Base-by-base conservation (phyloP, 2,888 invertebrate genomes). In the Stenotaenia linearis region DNA sequence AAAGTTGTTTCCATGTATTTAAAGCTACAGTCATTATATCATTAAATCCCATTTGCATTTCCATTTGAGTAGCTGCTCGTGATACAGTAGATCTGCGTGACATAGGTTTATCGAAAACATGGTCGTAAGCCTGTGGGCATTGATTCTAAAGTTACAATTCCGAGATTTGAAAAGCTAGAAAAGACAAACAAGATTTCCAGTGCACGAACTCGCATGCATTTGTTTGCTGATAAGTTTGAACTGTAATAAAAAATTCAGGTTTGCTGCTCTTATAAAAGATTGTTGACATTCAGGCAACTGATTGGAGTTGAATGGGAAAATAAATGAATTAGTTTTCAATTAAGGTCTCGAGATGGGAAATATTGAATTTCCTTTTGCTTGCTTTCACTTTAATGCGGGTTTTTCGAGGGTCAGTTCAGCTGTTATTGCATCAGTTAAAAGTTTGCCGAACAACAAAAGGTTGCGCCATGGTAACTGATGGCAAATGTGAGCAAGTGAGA, bases 371-470 rank as follows among this genome's bases (percentile, higher is more conserved):
- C 69, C 9, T 25, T 69, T 69, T 28, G 25, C 25, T 69, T 28
- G 10, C 25, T 21, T 50, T 50, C n/a, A n/a, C 50, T 50, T n/a
- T 50, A 50, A 6, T 50, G 2, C 21, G 5, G 50, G 18, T 1
- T 18, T 18, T 1, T 45, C 10, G 40, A 50, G 25, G 69, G 69
- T 69, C 69, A 69, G 25, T 25, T n/a, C 12, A 28, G 15, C 25
- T 25, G 69, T 28, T 28, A 12, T 69, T 69, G 28, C n/a, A 28
- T 28, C 25, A 69, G 69, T 69, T 69, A 28, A 25, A 69, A 69
- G 69, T 69, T 69, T 69, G 25, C 69, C 5, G 10, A 69, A 69
- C 69, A 69, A 69, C 69, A 69, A 69, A 69, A 69, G 69, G n/a
- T 15, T 45, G 32, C 32, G 25, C 28, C 69, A 28, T 28, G 28